Evolutionary conservation across 1,140 invertebrate genomes (phyloP).

Genomic region (Pemphigus obesinymphae): DNA sequence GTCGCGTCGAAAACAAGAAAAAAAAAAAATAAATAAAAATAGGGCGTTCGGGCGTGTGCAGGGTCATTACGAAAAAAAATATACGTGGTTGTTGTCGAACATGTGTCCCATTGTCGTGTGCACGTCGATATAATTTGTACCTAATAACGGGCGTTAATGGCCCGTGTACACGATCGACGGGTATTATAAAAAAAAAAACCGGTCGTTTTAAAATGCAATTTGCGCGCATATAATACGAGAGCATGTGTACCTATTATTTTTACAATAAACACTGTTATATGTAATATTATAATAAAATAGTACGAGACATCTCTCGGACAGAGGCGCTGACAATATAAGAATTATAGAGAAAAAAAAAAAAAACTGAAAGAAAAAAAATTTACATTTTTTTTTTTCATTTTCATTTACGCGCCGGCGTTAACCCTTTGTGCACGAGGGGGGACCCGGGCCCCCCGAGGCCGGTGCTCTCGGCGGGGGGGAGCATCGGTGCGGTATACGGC

Average conservation of each 20-base stretch:
- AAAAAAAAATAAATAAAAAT: no score
- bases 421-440: constrained; percentile 15
- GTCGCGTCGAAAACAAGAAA: no score
- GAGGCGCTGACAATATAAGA: constrained; percentile 7
- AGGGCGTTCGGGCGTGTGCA: no score
- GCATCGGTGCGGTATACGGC: no score
- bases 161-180: background rate
- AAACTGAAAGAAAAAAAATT: background rate
- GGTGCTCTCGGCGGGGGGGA: background rate
- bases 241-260: no score
- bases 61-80: no score
- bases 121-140: constrained; percentile 29
- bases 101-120: constrained; percentile 33
- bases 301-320: background rate
- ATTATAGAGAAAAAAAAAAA: no score
- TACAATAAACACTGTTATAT: no score
- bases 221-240: background rate
- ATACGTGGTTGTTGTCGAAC: background rate
- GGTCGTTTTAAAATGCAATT: constrained; percentile 40
- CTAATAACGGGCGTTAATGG: constrained; percentile 22
- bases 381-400: background rate
- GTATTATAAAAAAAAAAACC: background rate
- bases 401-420: constrained; percentile 41
- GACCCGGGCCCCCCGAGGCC: background rate
- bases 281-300: no score